A percentile compares a stretch with the other conserved stretches of the same genome.
Evolutionary conservation across 2,797 vertebrate genomes (phyloP).

Genomic region (Merluccius polli): DNA sequence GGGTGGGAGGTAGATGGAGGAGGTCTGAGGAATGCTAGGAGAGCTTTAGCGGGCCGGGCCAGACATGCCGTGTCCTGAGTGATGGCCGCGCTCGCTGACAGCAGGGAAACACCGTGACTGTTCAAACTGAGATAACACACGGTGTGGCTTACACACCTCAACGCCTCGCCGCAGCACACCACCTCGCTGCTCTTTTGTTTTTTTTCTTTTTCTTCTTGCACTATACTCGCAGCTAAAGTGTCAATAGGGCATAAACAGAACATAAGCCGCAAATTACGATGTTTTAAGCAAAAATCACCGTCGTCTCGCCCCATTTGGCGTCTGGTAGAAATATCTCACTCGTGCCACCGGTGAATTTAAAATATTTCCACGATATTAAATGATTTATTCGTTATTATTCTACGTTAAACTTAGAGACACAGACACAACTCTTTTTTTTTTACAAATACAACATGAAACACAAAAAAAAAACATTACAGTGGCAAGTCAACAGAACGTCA

Average conservation of each 20-base stretch:
- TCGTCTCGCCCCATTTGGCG: too few species aligned
- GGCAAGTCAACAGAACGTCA: too few species aligned
- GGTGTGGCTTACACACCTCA: slow-evolving; percentile 64
- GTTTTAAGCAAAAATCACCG: too few species aligned
- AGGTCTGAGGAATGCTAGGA: slow-evolving; percentile 65
- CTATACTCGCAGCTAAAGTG: slow-evolving; percentile 4
- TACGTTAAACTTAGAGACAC: too few species aligned
- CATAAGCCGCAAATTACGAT: too few species aligned
- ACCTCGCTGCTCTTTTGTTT: slow-evolving; percentile 1
- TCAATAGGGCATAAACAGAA: slow-evolving; percentile 17
- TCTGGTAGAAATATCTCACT: too few species aligned
- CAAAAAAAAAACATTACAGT: too few species aligned
- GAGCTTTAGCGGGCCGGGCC: slow-evolving; percentile 36
- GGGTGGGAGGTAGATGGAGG: slow-evolving; percentile 21
- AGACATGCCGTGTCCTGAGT: slow-evolving; percentile 69
- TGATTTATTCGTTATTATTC: too few species aligned
- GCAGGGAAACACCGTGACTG: slow-evolving; percentile 65
- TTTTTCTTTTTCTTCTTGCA: not conserved
- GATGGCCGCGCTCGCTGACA: slow-evolving; percentile 60
- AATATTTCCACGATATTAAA: too few species aligned
- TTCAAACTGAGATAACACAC: slow-evolving; percentile 69
- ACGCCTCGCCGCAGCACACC: slow-evolving; percentile 44
- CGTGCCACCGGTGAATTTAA: too few species aligned
- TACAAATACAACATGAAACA: too few species aligned
- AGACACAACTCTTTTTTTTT: too few species aligned